Evolutionary conservation across 2,113 vertebrate genomes (phyloP).

Genomic region (Tragelaphus buxtoni): DNA sequence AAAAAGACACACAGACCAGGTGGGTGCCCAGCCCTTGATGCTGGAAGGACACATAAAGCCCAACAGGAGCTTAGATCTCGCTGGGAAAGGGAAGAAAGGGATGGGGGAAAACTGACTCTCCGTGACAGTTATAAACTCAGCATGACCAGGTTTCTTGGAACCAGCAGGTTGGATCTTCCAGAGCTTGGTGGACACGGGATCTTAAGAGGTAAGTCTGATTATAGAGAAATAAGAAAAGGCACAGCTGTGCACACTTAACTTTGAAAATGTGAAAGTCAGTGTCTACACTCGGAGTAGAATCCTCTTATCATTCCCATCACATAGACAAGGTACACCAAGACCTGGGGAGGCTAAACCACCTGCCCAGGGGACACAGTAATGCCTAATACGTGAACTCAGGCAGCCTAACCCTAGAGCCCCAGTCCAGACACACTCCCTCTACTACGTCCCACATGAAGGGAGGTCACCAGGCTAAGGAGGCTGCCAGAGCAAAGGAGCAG

Average conservation of each 20-base stretch:
- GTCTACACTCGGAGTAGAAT: background rate
- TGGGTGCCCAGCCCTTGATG: background rate
- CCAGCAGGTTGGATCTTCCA: background rate
- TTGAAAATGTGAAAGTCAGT: fast-evolving
- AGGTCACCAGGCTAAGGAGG: background rate
- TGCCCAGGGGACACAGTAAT: background rate
- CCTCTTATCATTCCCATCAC: background rate
- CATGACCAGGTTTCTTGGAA: background rate
- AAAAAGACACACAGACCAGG: background rate
- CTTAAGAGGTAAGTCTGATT: background rate
- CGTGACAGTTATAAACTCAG: background rate
- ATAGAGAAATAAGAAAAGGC: background rate
- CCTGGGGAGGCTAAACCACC: background rate
- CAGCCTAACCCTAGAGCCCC: background rate
- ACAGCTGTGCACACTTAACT: background rate
- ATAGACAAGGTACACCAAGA: background rate
- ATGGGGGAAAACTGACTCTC: background rate
- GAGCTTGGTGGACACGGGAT: background rate
- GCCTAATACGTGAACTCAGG: background rate
- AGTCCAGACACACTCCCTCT: background rate
- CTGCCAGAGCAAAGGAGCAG: background rate
- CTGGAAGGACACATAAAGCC: background rate
- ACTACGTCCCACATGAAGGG: background rate
- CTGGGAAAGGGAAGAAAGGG: background rate
- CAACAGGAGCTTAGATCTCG: background rate